These are phyloP conservation scores for Ornithoptera priamus DNA, from an alignment of 2,888 invertebrate genomes.

Conservation along the genomic window DNA sequence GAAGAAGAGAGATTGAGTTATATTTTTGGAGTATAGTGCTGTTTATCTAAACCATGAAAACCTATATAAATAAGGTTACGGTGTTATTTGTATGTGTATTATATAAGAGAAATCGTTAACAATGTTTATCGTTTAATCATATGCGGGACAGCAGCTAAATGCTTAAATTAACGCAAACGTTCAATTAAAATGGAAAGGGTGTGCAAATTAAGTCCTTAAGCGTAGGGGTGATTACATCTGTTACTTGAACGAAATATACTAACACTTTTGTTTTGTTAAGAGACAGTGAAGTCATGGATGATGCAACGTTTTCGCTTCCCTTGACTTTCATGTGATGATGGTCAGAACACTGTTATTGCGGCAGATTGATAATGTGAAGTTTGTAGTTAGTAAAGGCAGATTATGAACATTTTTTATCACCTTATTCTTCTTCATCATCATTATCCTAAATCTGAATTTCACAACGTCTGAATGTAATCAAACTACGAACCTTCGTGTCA, in stretches of 20 bases:
- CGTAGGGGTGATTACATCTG: conserved; percentile 19
- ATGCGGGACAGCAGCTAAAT: conserved; percentile 21
- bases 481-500: not conserved
- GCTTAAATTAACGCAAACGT: conserved; percentile 15
- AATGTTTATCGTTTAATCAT: conserved; percentile 16
- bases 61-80: not conserved
- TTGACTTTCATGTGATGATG: not conserved
- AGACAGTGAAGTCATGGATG: not conserved
- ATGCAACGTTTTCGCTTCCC: not conserved
- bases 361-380: not conserved
- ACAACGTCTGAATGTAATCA: too few species aligned
- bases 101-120: conserved; percentile 9
- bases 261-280: not conserved
- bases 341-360: not conserved
- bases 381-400: not conserved
- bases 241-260: not conserved
- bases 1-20: not conserved
- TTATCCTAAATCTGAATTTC: too few species aligned
- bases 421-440: too few species aligned
- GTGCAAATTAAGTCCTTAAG: conserved; percentile 9
- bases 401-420: not conserved
- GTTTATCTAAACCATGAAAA: not conserved
- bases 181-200: conserved; percentile 15
- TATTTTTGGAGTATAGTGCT: not conserved
- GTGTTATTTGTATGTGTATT: not conserved